These are phyloP conservation scores for Atrichornis clamosus DNA, from an alignment of 2,113 vertebrate genomes.

Conservation along the genomic window DNA sequence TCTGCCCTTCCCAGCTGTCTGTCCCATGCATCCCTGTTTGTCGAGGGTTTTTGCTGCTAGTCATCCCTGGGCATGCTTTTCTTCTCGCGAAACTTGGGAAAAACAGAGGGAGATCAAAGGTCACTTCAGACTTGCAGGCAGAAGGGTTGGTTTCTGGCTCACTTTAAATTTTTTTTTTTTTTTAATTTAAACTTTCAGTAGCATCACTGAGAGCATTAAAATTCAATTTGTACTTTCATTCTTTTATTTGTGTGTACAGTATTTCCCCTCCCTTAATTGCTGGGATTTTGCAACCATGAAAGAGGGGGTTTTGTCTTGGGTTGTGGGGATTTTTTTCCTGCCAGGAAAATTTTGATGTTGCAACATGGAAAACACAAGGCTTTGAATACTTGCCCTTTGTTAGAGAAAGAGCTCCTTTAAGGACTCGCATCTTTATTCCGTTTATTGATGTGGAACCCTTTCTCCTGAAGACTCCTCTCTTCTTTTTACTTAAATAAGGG, in stretches of 20 bases:
- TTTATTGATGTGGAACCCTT: slow-evolving; percentile 13
- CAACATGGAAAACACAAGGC: slow-evolving; percentile 39
- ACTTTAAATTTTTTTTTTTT: background rate
- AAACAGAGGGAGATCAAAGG: background rate
- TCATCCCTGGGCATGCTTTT: background rate
- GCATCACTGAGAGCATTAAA: background rate
- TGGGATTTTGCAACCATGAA: slow-evolving; percentile 31
- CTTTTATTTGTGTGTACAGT: background rate
- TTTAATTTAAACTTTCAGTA: background rate
- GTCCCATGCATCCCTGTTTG: background rate
- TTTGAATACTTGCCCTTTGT: slow-evolving; percentile 55
- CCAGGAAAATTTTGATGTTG: slow-evolving; percentile 63
- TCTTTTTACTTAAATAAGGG: slow-evolving; percentile 12
- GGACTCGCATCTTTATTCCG: background rate
- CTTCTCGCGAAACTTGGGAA: background rate
- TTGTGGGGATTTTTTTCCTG: slow-evolving; percentile 34
- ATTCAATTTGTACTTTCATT: slow-evolving; percentile 17
- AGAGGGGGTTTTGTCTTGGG: background rate
- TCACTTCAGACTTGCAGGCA: background rate
- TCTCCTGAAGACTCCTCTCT: background rate
- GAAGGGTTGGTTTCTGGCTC: background rate
- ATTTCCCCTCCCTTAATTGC: slow-evolving; percentile 2
- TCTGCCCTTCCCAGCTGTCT: background rate
- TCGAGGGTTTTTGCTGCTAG: background rate
- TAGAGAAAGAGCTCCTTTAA: slow-evolving; percentile 25